Percentiles rank a stretch among this genome's conserved stretches.
Conservation (phyloP, 1,140 invertebrate species). For the Archivesica marissinica region DNA sequence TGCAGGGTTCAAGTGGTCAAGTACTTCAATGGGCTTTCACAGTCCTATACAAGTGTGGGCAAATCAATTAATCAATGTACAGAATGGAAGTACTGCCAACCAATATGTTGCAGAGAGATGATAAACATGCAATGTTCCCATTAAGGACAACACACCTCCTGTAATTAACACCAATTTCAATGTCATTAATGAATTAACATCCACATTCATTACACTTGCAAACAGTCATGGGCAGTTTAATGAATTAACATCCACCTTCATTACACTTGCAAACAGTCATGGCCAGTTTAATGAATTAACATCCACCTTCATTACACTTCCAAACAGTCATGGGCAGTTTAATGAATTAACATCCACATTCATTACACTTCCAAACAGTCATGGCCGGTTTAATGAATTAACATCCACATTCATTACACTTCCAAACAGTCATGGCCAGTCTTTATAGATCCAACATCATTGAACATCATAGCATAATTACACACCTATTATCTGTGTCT, state of each 20-base stretch:
- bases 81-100: background rate
- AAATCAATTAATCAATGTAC: conserved; percentile 15
- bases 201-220: too few species aligned
- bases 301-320: too few species aligned
- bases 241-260: conserved; percentile 2
- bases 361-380: too few species aligned
- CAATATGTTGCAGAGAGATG: background rate
- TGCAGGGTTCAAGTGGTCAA: conserved; percentile 9
- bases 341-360: conserved; percentile 8
- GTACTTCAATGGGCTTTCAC: background rate
- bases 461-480: too few species aligned
- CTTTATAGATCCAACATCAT: too few species aligned
- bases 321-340: too few species aligned
- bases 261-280: too few species aligned
- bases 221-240: too few species aligned
- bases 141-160: conserved; percentile 15
- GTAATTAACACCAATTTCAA: conserved; percentile 29
- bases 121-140: conserved; percentile 30
- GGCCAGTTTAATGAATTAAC: conserved; percentile 27
- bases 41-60: background rate
- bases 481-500: too few species aligned
- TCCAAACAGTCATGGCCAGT: too few species aligned
- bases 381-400: too few species aligned
- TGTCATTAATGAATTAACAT: conserved; percentile 12
- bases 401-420: too few species aligned